Evolutionary conservation across 1,140 invertebrate genomes (phyloP).

Genomic region (Euura saliciscinereae): DNA sequence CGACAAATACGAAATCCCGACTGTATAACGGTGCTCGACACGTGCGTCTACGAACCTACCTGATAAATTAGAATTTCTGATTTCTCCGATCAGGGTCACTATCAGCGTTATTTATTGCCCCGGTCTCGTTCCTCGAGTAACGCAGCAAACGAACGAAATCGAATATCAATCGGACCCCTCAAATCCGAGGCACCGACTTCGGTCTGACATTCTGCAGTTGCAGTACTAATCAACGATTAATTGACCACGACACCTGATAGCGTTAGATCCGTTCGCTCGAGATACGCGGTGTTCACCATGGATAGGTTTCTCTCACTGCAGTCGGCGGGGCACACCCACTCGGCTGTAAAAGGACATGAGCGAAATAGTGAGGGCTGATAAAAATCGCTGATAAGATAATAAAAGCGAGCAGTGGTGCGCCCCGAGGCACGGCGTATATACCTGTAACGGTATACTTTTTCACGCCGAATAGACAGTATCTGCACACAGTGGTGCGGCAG

Average conservation of each 20-base stretch:
- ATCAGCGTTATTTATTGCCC: not conserved
- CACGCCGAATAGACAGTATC: not conserved
- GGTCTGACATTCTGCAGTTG: not conserved
- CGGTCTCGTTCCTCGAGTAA: too few species aligned
- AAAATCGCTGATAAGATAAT: not conserved
- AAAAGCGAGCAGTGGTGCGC: not conserved
- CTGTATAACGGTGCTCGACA: not conserved
- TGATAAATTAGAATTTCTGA: not conserved
- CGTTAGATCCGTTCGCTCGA: not conserved
- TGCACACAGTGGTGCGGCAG: not conserved
- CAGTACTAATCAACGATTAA: not conserved
- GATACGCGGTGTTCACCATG: not conserved
- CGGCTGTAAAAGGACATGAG: not conserved
- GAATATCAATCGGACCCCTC: not conserved
- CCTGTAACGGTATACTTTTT: not conserved
- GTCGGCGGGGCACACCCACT: not conserved
- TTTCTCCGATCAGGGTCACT: constrained; percentile 7
- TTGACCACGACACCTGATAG: constrained; percentile 4
- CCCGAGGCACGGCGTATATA: not conserved
- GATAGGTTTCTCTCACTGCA: not conserved
- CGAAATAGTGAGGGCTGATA: not conserved
- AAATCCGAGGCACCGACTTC: not conserved
- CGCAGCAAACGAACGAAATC: not conserved
- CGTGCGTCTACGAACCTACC: not conserved
- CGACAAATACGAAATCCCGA: not conserved